phyloP scores from a whole-genome alignment of 2,797 vertebrate genomes.

The Cyclura pinguis region DNA sequence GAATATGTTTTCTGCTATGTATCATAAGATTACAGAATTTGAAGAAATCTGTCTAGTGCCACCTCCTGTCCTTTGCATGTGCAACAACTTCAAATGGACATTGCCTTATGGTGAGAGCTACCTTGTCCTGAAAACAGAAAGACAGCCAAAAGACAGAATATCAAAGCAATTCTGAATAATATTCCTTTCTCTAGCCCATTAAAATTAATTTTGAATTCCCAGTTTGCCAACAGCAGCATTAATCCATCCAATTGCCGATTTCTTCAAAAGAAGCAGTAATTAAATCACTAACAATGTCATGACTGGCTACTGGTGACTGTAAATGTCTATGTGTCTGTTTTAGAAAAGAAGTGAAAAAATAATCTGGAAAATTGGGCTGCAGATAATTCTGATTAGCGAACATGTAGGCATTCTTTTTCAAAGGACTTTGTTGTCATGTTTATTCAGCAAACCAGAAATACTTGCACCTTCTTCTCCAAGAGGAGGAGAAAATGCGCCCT shows the following conservation, averaged over 20 bases:
- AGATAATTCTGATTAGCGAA: constrained; percentile 3
- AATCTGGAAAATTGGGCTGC: background rate
- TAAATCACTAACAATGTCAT: background rate
- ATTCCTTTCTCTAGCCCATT: constrained; percentile 34
- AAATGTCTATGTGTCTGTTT: background rate
- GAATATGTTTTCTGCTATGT: background rate
- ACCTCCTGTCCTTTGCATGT: background rate
- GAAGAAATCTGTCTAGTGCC: background rate
- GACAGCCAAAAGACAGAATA: constrained; percentile 12
- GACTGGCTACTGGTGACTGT: background rate
- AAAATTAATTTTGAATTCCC: background rate
- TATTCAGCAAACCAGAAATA: background rate
- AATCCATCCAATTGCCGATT: background rate
- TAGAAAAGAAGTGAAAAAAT: background rate
- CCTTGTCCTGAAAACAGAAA: background rate
- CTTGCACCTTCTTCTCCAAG: background rate
- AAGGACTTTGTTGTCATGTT: background rate
- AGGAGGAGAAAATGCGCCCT: background rate
- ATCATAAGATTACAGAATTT: background rate
- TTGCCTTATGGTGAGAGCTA: background rate
- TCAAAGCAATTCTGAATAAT: background rate
- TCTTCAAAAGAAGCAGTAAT: constrained; percentile 6
- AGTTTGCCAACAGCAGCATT: background rate
- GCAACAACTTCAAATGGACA: background rate
- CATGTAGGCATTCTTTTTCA: background rate